phyloP scores from a whole-genome alignment of 2,888 invertebrate genomes.

The Blastobasis lacticolella region DNA sequence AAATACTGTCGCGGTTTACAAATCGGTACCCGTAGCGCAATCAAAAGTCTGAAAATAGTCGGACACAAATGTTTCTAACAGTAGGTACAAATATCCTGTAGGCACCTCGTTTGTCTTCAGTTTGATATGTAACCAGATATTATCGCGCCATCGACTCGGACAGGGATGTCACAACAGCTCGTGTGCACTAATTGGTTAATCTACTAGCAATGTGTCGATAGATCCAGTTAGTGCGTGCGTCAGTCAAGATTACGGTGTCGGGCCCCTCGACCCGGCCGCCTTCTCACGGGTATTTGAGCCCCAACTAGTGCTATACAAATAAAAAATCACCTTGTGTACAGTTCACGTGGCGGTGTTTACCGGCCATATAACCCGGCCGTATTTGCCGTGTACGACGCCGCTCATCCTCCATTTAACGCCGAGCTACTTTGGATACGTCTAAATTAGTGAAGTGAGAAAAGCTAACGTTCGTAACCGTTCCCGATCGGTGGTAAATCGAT shows the following conservation, averaged over 20 bases:
- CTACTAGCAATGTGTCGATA: conserved; percentile 44
- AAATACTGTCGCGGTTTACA: conserved; percentile 9
- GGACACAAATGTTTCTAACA: too few species aligned
- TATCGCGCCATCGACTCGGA: conserved; percentile 27
- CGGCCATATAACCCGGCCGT: conserved; percentile 63
- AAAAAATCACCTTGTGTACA: conserved; percentile 68
- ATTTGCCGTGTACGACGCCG: conserved; percentile 55
- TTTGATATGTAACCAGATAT: conserved; percentile 1
- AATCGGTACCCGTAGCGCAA: conserved; percentile 10
- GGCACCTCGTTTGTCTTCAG: too few species aligned
- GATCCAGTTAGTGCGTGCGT: conserved; percentile 35
- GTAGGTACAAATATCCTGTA: too few species aligned
- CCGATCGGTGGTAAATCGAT: conserved; percentile 62
- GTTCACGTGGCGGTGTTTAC: conserved; percentile 68
- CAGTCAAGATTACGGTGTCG: conserved; percentile 55
- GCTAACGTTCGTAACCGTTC: conserved; percentile 63
- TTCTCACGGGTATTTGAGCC: conserved; percentile 71
- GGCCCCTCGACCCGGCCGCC: conserved; percentile 18
- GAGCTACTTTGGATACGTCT: conserved; percentile 70
- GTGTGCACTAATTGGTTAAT: conserved; percentile 39
- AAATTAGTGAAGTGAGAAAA: conserved; percentile 72
- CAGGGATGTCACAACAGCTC: conserved; percentile 26
- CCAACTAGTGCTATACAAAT: conserved; percentile 62
- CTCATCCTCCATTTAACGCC: conserved; percentile 65
- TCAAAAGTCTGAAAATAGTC: too few species aligned